phyloP scores from a whole-genome alignment of 2,888 invertebrate genomes.

The Brachylomia viminalis region DNA sequence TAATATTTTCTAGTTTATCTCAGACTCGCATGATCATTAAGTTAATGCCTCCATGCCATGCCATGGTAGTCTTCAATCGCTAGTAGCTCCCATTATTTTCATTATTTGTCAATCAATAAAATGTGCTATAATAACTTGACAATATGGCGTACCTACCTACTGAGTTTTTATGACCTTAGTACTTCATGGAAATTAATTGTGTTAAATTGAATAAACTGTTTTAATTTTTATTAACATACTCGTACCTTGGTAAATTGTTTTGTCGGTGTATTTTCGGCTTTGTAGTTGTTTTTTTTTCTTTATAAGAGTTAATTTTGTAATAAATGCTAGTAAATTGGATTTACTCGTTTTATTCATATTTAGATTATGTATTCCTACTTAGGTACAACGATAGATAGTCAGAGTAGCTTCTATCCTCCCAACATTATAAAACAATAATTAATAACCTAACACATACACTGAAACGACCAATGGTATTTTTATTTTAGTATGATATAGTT shows the following conservation, averaged over 20 bases:
- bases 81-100: background rate
- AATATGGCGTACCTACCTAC: background rate
- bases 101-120: too few species aligned
- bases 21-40: background rate
- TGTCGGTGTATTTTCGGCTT: background rate
- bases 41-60: background rate
- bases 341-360: conserved; percentile 3
- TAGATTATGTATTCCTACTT: background rate
- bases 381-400: too few species aligned
- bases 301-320: background rate
- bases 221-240: background rate
- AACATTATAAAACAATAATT: background rate
- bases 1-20: background rate
- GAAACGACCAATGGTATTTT: background rate
- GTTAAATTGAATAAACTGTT: background rate
- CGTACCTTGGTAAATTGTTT: background rate
- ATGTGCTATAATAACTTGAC: background rate
- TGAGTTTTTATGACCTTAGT: background rate
- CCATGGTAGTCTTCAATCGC: background rate
- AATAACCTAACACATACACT: background rate
- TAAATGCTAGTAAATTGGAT: conserved; percentile 17
- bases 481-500: too few species aligned
- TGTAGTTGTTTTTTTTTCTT: background rate
- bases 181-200: too few species aligned
- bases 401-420: background rate